These are phyloP conservation scores for Drosophila fulvimacula DNA, from an alignment of 2,888 invertebrate genomes.

Conservation along the genomic window DNA sequence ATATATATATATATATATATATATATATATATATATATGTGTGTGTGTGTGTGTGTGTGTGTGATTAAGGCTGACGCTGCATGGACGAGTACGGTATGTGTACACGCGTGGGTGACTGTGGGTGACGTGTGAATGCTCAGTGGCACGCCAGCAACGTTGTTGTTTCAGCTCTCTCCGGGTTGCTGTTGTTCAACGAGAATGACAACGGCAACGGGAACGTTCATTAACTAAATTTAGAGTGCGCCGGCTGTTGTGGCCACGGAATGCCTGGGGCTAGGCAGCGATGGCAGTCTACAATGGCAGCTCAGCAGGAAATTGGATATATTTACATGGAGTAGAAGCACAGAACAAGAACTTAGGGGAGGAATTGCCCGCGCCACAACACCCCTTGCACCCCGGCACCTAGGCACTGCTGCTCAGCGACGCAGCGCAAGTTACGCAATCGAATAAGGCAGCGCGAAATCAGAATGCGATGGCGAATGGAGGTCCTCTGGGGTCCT, in stretches of 20 bases:
- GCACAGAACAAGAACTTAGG: slow-evolving; percentile 14
- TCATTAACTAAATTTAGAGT: slow-evolving; percentile 80
- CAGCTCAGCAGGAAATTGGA: slow-evolving; percentile 64
- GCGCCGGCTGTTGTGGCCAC: slow-evolving; percentile 68
- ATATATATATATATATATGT: slow-evolving; percentile 14
- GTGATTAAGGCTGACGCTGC: slow-evolving; percentile 46
- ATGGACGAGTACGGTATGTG: neutral
- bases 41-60: slow-evolving; percentile 58
- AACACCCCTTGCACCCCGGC: neutral
- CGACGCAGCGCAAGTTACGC: slow-evolving; percentile 63
- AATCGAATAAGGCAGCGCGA: slow-evolving; percentile 69
- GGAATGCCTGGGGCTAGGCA: slow-evolving; percentile 17
- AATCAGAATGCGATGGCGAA: slow-evolving; percentile 55
- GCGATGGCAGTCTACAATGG: slow-evolving; percentile 25
- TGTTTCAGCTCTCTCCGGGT: slow-evolving; percentile 15
- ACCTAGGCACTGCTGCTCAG: slow-evolving; percentile 1
- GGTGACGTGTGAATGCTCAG: slow-evolving; percentile 4
- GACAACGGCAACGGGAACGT: slow-evolving; percentile 47
- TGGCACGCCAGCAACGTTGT: slow-evolving; percentile 16
- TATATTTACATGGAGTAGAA: slow-evolving; percentile 57
- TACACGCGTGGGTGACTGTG: slow-evolving; percentile 9
- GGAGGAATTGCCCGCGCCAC: slow-evolving; percentile 25
- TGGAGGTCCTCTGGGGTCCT: slow-evolving; percentile 43
- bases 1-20: too few species aligned
- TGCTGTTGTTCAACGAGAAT: slow-evolving; percentile 17